Evolutionary conservation across 1,140 invertebrate genomes (phyloP).

Genomic region (Drosophila sucinea): DNA sequence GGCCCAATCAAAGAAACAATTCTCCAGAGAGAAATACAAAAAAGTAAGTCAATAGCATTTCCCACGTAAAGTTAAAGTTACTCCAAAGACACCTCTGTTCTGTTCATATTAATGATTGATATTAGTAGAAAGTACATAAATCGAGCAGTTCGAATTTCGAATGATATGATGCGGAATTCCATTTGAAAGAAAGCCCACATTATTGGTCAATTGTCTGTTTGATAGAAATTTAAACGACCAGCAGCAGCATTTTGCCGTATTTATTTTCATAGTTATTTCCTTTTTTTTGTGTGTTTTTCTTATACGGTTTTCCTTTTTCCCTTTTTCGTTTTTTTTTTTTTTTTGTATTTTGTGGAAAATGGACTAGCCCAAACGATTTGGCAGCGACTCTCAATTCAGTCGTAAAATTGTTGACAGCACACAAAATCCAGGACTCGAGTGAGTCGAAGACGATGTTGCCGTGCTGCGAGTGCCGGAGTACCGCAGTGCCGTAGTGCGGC

Average conservation of each 20-base stretch:
- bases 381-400: conserved; percentile 51
- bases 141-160: background rate
- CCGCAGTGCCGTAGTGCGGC: background rate
- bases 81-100: too few species aligned
- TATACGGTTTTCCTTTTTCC: too few species aligned
- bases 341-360: background rate
- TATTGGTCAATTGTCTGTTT: conserved; percentile 12
- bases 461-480: background rate
- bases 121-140: background rate
- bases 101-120: background rate
- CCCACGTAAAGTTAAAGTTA: too few species aligned
- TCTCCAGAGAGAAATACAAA: too few species aligned
- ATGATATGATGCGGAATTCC: conserved; percentile 1
- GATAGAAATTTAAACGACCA: conserved; percentile 8
- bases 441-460: background rate
- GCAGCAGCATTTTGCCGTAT: background rate
- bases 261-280: conserved; percentile 13
- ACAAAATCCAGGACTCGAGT: conserved; percentile 20
- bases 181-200: conserved; percentile 4
- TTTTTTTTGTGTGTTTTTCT: background rate
- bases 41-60: too few species aligned
- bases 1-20: too few species aligned
- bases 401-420: conserved; percentile 69
- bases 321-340: background rate
- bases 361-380: conserved; percentile 7